Base-by-base conservation (phyloP, 1,140 invertebrate genomes). In the Cotesia typhae region DNA sequence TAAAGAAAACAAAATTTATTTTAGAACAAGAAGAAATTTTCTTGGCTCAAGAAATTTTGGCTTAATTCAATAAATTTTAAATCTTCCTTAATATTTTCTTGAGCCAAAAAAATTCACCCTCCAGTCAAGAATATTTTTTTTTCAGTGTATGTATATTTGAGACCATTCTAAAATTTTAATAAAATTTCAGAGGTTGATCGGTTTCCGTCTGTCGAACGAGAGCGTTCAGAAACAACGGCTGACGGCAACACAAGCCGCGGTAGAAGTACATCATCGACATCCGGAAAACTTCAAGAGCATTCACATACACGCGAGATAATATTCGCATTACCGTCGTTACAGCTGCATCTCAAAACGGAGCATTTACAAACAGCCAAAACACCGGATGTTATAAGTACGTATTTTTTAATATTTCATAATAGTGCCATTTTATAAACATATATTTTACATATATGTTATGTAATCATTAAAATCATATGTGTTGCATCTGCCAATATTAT, bases 251-350 rank as follows among this genome's bases (percentile, higher is more conserved):
- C 82, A 3, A 77, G 84, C 63, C 80, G 85, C 14, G 84, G 85
- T 47, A 84, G 85, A 76, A 84, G 87, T 4, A 82, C 87, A 41
- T 87, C 87, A 14, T 79, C 83, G 5, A 83, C 84, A 3, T 83
- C 89, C 41, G 87, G 88, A 71, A 92, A 94, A 82, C 86, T 91
- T 51, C 91, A 92, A 72, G 94, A 96, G 78, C 93, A 93, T 59
- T 94, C 94, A 80, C 96, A 98, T 81, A 95, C 93, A 65, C 90
- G 95, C 41, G 97, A 99, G 89, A 94, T 97, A 4, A 98, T 99
- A 81, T 98, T 98, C 88, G 95, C 95, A 4, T 86, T 99, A 73
- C 97, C 97, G 0, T 94, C 94, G 17, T 87, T 98, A 76, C 95
- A 97, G 87, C 88, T 98, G 72, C 94, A 97, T 81, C 90, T 98